Evolutionary conservation across 2,888 invertebrate species (phyloP).

Genomic region (Drosophila diplacantha): DNA sequence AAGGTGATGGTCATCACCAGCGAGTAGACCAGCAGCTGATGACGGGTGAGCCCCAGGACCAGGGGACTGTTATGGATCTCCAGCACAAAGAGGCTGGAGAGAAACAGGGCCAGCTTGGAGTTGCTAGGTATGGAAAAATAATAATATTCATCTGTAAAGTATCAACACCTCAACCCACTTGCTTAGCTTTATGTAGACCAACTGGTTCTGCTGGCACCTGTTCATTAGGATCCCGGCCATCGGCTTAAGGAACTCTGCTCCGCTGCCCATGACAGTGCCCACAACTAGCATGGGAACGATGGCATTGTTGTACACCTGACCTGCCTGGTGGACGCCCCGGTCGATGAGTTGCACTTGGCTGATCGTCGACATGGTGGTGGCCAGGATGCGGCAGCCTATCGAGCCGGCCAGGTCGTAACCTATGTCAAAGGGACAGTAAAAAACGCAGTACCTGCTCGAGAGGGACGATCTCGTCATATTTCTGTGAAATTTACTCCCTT

Average conservation of each 20-base stretch:
- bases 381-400: slow-evolving; percentile 44
- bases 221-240: slow-evolving; percentile 54
- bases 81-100: slow-evolving; percentile 43
- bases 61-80: slow-evolving; percentile 34
- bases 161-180: slow-evolving; percentile 42
- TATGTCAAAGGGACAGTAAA: slow-evolving; percentile 56
- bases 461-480: not conserved
- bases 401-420: slow-evolving; percentile 31
- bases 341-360: slow-evolving; percentile 58
- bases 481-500: not conserved
- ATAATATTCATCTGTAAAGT: not conserved
- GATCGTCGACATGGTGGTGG: slow-evolving; percentile 45
- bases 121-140: slow-evolving; percentile 33
- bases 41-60: slow-evolving; percentile 26
- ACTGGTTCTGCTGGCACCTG: slow-evolving; percentile 49
- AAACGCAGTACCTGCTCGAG: slow-evolving; percentile 48
- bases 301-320: slow-evolving; percentile 44
- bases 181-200: slow-evolving; percentile 54
- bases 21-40: slow-evolving; percentile 39
- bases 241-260: slow-evolving; percentile 59
- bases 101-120: slow-evolving; percentile 52
- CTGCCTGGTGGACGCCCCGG: slow-evolving; percentile 45
- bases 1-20: slow-evolving; percentile 41
- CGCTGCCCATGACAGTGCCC: slow-evolving; percentile 60
- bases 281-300: slow-evolving; percentile 53